A percentile compares a stretch with the other conserved stretches of the same genome.
Evolutionary conservation across 2,797 vertebrate species (phyloP).

Genomic region (Denticeps clupeoides): DNA sequence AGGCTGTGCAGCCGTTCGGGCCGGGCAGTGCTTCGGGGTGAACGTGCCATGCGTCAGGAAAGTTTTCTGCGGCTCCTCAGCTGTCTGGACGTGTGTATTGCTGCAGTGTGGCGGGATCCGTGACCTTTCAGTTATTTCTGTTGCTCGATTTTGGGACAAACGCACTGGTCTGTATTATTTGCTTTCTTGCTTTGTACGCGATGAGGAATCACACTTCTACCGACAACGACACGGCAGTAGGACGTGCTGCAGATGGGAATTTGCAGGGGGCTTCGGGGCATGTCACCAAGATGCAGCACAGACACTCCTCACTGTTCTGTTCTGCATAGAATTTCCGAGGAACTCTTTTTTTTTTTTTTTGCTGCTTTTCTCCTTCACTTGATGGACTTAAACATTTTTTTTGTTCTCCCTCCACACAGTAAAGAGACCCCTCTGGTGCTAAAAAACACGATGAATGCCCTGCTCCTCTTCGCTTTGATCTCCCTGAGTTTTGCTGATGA

Average conservation of each 20-base stretch:
- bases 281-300: neutral
- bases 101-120: neutral
- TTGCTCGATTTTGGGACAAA: too few species aligned
- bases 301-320: too few species aligned
- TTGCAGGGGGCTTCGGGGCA: conserved; percentile 2
- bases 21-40: too few species aligned
- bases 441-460: conserved; percentile 68
- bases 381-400: too few species aligned
- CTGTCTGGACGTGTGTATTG: neutral
- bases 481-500: conserved; percentile 67
- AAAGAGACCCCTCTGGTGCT: conserved; percentile 53
- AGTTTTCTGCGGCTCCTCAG: too few species aligned
- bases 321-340: too few species aligned
- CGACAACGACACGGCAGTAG: conserved; percentile 15
- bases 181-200: neutral
- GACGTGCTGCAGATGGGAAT: conserved; percentile 12
- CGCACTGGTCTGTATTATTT: conserved; percentile 15
- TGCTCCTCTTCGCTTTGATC: conserved; percentile 74
- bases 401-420: conserved; percentile 54
- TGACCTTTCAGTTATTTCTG: neutral
- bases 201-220: conserved; percentile 1
- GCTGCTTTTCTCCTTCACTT: conserved; percentile 13
- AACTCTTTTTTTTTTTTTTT: neutral
- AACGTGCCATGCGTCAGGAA: too few species aligned
- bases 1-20: too few species aligned